Evolutionary conservation across 2,797 vertebrate species (phyloP), one percentile per base, ranked within the genome.

Genomic region (Syndactyla subalaris): DNA sequence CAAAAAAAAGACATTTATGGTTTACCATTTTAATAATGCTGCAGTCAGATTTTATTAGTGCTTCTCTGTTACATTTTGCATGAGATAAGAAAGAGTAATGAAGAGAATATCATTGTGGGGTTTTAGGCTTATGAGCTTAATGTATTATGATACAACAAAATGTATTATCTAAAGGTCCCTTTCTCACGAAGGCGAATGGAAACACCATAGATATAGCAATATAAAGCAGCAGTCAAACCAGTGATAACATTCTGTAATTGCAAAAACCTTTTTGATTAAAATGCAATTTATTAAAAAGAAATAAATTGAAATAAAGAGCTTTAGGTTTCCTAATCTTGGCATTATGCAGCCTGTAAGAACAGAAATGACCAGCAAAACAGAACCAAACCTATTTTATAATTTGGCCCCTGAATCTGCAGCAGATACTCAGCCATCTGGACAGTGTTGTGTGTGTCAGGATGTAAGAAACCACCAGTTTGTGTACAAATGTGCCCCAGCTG

Each of bases 81-180:
- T 23, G 72, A 96, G 52, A 68, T 38, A 58, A 30, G 41, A 74
- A 87, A 82, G 30, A 89, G 57, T 58, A 93, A 92, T 63, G 68
- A 94, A 93, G 62, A 84, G 68, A 74, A 5, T 68, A 89, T 68
- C 41, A 88, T 16, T 51, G 73, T 26, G 55, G 45, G 45, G 38
- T 73, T 95, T 97, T 63, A 90, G 70, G 83, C 77, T 94, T 88
- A 92, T 30, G 26, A 88, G 67, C 62, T 93, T 95, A 84, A 93
- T n/a, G 66, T 52, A 88, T 88, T 88, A 83, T n/a, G 59, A 62
- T 81, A 88, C 36, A 88, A 90, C 36, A 85, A 65, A 92, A 88
- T 27, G 27, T 78, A 86, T 92, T 92, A 86, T 51, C 80, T 70
- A 70, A 79, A 78, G 62, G 62, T 85, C 63, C 36, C 30, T 75